A percentile compares a stretch with the other conserved stretches of the same genome.
These are phyloP conservation scores for Chrysemys picta DNA, from an alignment of 2,113 vertebrate species.

Conservation along the genomic window DNA sequence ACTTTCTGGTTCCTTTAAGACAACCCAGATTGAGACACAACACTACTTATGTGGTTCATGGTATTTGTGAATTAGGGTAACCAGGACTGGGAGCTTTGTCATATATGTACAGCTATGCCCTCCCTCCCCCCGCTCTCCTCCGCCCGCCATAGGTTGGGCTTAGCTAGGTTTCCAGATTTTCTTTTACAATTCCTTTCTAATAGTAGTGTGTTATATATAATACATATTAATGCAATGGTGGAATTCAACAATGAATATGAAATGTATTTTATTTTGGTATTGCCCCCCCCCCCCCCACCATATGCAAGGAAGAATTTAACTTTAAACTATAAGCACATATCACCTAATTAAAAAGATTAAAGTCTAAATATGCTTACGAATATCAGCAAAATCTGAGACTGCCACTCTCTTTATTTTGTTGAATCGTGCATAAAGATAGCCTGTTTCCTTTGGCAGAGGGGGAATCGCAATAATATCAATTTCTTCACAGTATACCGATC, in stretches of 20 bases:
- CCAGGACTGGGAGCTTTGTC: not conserved
- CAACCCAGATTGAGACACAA: not conserved
- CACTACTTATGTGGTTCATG: not conserved
- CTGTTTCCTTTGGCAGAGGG: constrained; percentile 93
- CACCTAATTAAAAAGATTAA: not conserved
- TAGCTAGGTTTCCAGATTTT: not conserved
- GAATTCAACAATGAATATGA: not conserved
- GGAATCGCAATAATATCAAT: constrained; percentile 88
- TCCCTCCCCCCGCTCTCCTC: too few relatives aligned
- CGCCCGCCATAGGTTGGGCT: too few relatives aligned
- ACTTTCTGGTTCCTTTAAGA: not conserved
- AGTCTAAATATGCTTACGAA: constrained; percentile 81
- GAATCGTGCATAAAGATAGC: constrained; percentile 95
- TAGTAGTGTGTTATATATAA: not conserved
- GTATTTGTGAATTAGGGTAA: not conserved
- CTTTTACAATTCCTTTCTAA: not conserved
- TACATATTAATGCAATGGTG: not conserved
- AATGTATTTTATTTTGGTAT: not conserved
- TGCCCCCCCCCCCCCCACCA: not conserved
- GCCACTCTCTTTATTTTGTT: constrained; percentile 94
- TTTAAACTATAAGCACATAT: not conserved
- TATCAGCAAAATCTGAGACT: constrained; percentile 90
- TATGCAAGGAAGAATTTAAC: not conserved
- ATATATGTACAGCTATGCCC: not conserved
- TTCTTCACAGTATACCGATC: constrained; percentile 98